These are phyloP conservation scores for Ypsolopha sequella DNA, from an alignment of 2,888 invertebrate genomes.

Conservation along the genomic window DNA sequence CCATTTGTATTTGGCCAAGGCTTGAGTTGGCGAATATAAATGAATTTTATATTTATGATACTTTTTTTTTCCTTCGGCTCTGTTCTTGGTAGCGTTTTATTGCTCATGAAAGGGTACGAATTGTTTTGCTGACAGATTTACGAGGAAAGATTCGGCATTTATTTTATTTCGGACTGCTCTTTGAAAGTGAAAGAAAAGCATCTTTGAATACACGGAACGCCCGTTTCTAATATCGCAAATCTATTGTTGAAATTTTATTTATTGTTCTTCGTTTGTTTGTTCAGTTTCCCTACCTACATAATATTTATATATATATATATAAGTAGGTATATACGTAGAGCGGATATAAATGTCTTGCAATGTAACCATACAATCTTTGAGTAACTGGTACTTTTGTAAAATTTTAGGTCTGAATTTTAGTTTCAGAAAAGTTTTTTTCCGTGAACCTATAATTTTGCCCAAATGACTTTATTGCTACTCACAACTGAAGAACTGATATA, in stretches of 20 bases:
- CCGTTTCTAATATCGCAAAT: background rate
- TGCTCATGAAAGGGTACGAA: constrained; percentile 69
- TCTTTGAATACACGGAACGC: constrained; percentile 17
- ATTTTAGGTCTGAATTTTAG: no score
- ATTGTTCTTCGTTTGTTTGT: background rate
- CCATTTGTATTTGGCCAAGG: constrained; percentile 27
- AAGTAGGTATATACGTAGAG: no score
- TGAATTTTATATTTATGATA: constrained; percentile 70
- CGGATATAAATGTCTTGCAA: no score
- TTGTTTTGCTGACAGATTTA: constrained; percentile 70
- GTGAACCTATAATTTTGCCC: no score
- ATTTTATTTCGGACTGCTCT: constrained; percentile 54
- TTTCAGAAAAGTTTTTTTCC: no score
- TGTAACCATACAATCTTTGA: no score
- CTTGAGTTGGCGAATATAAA: constrained; percentile 64
- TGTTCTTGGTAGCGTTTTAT: constrained; percentile 65
- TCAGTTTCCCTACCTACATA: no score
- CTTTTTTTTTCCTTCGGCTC: constrained; percentile 54
- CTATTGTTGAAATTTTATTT: constrained; percentile 1
- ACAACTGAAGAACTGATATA: no score
- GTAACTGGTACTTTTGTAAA: no score
- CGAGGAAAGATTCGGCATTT: constrained; percentile 64
- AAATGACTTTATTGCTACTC: no score
- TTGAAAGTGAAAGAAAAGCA: constrained; percentile 29
- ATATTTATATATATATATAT: no score